Percentiles rank a stretch among this genome's conserved stretches.
Evolutionary conservation across 2,113 vertebrate genomes (phyloP).

Genomic region (Scomber colias): DNA sequence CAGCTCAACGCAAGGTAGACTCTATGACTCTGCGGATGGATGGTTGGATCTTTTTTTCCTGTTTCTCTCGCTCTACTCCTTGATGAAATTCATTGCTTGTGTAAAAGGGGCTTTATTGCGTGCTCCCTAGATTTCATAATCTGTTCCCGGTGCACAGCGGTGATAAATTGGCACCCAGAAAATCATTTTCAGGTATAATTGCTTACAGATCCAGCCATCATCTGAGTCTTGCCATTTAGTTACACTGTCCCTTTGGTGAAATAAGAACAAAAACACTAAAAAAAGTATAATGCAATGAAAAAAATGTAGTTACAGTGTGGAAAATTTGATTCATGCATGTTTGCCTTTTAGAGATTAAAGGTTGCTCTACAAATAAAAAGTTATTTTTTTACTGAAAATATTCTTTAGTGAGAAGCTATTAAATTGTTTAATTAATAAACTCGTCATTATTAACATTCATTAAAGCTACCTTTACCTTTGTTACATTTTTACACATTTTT

Average conservation of each 20-base stretch:
- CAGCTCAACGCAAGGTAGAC: conserved; percentile 47
- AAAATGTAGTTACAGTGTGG: not conserved
- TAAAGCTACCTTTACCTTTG: no score
- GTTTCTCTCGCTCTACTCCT: not conserved
- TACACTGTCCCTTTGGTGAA: not conserved
- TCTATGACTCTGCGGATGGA: conserved; percentile 42
- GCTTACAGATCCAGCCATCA: conserved; percentile 35
- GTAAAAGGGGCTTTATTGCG: conserved; percentile 30
- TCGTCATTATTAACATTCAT: not conserved
- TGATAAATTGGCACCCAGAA: conserved; percentile 59
- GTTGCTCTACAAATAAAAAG: not conserved
- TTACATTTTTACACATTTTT: no score
- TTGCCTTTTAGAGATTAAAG: not conserved
- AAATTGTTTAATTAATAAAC: no score
- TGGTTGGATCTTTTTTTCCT: conserved; percentile 16
- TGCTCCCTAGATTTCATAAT: conserved; percentile 44
- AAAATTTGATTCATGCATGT: not conserved
- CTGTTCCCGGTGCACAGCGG: conserved; percentile 35
- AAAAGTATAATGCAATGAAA: conserved; percentile 3
- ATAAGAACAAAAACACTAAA: conserved; percentile 20
- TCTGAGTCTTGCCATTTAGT: conserved; percentile 35
- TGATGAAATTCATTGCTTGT: conserved; percentile 71
- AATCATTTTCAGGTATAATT: conserved; percentile 54
- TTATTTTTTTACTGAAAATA: not conserved
- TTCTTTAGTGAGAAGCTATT: conserved; percentile 3